These are phyloP conservation scores for Venustoraphidia nigricollis DNA, from an alignment of 2,888 invertebrate species.

Conservation along the genomic window DNA sequence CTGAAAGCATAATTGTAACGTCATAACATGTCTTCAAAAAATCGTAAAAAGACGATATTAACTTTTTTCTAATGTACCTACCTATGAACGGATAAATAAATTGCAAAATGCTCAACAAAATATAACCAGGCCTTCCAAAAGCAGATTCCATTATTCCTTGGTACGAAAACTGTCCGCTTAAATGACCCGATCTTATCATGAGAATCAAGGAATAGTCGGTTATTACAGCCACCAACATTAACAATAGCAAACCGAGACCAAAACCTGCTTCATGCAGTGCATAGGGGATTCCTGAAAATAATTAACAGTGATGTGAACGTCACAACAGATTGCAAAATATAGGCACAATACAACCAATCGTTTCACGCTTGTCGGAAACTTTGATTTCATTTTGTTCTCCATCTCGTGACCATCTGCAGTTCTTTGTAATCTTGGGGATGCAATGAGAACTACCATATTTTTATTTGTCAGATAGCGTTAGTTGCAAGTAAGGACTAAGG, in stretches of 20 bases:
- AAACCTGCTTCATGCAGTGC: conserved; percentile 68
- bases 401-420: too few relatives aligned
- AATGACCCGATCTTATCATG: conserved; percentile 58
- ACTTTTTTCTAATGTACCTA: conserved; percentile 24
- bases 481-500: too few relatives aligned
- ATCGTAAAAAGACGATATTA: conserved; percentile 1
- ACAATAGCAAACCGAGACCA: conserved; percentile 53
- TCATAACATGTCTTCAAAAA: conserved; percentile 1
- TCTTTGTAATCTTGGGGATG: too few relatives aligned
- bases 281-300: conserved; percentile 50
- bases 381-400: too few relatives aligned
- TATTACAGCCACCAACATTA: conserved; percentile 54
- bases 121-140: conserved; percentile 63
- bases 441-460: too few relatives aligned
- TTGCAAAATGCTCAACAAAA: conserved; percentile 56
- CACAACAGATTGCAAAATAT: too few relatives aligned
- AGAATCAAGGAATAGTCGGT: conserved; percentile 71
- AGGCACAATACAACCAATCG: too few relatives aligned
- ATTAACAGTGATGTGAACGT: not conserved
- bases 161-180: conserved; percentile 64
- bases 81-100: conserved; percentile 75
- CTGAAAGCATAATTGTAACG: conserved; percentile 30
- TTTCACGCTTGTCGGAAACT: too few relatives aligned
- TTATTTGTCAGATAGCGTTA: too few relatives aligned
- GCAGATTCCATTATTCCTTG: conserved; percentile 65